Base-by-base conservation (phyloP, 2,113 vertebrate genomes). In the Nycticryphes semicollaris region DNA sequence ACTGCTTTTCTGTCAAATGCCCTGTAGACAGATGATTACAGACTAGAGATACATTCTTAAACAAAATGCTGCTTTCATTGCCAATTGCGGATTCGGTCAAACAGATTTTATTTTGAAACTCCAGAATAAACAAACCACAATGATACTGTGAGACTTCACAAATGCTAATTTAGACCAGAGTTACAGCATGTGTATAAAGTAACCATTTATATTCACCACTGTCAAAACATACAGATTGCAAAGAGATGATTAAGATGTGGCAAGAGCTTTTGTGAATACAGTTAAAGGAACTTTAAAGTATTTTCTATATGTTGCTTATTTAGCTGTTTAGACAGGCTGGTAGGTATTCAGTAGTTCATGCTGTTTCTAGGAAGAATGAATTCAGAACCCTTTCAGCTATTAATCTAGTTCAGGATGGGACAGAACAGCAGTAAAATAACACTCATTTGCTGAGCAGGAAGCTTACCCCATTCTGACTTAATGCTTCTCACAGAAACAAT, bases 121-220 rank as follows among this genome's bases (percentile, higher is more conserved):
- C 95, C 97, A 98, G 97, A 97, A 96, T 80, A 97, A 98, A 97
- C 95, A 98, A 96, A 97, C 90, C 85, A 85, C 94, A 83, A 89
- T 84, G 79, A 93, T 87, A 93, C 89, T 56, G 92, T 93, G 75
- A 91, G 92, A 53, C 73, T 90, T 84, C 79, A 79, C 75, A 90
- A 95, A 90, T 68, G 70, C 85, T 91, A 87, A 90, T 93, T 93
- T 95, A 95, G 86, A 87, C 82, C 79, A 84, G 67, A 93, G 88
- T 85, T 79, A 50, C 69, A 94, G 91, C 80, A 60, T 78, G 72
- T 8, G 5, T 60, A 80, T 53, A 76, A 89, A 89, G 59, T 47
- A 94, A 63, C 68, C 57, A 39, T 94, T 92, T 92, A 28, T 76
- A 50, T 74, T 93, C 4, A 2, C 79, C 50, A 14, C 72, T 81